Evolutionary conservation across 2,888 invertebrate species (phyloP), one percentile per base, ranked within the genome.

Genomic region (Phyllotreta cruciferae): DNA sequence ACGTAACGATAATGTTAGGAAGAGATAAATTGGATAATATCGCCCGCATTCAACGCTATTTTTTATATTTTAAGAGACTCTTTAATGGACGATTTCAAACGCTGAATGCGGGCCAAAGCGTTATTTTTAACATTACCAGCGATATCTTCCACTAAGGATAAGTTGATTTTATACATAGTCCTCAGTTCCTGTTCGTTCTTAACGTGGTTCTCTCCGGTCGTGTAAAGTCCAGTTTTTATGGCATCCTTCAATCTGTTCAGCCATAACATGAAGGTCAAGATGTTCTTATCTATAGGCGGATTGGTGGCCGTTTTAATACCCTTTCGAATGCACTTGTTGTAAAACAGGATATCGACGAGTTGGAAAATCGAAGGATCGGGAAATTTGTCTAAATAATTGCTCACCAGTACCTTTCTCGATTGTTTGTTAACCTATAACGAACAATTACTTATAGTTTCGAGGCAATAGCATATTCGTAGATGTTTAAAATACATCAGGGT

Each of bases 101-200:
- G n/a, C n/a, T n/a, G n/a, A n/a, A n/a, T n/a, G n/a, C n/a, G n/a
- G n/a, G n/a, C n/a, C n/a, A n/a, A n/a, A n/a, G n/a, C n/a, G n/a
- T n/a, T n/a, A n/a, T n/a, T n/a, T n/a, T n/a, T 24, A 24, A 24
- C 24, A 24, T 24, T 69, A 71, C 72, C 71, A 47, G 65, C 62
- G 35, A 72, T 68, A 45, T 67, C 67, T 6, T 62, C 66, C 6
- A 63, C 58, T 5, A 74, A 44, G 53, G 71, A 66, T 8, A 69
- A 62, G 57, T 71, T 74, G 1, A 70, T 66, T 56, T 73, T 74
- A 50, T 68, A 75, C 1, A 73, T 70, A 13, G 69, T 62, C 53
- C 74, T 72, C 6, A 75, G 62, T 34, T 70, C 66, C 49, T 67
- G 72, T n/a, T 75, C 71, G 41, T 66, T 62, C 9, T 62, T 64